phyloP scores from a whole-genome alignment of 2,888 invertebrate genomes.

The Caenorhabditis sp. region DNA sequence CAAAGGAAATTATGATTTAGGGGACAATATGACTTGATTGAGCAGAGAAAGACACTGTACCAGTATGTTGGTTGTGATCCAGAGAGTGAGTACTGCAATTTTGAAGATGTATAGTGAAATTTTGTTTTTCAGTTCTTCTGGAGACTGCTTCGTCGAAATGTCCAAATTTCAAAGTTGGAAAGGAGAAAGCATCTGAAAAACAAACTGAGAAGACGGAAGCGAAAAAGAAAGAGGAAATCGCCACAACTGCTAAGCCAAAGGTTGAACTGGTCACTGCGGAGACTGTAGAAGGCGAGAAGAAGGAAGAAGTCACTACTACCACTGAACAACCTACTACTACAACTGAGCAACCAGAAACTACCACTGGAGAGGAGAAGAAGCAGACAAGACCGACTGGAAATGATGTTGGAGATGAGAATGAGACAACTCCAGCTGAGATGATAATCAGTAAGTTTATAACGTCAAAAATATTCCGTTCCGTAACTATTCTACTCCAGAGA shows the following conservation, averaged over 20 bases:
- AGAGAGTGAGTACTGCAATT: constrained; percentile 72
- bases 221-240: too few species aligned
- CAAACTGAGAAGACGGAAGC: background rate
- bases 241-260: constrained; percentile 44
- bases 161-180: constrained; percentile 50
- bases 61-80: constrained; percentile 79
- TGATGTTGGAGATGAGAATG: constrained; percentile 43
- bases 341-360: constrained; percentile 17
- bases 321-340: constrained; percentile 31
- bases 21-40: constrained; percentile 78
- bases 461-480: too few species aligned
- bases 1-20: too few species aligned
- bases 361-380: constrained; percentile 9
- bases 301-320: constrained; percentile 5
- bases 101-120: background rate
- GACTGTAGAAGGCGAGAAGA: constrained; percentile 45
- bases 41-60: constrained; percentile 73
- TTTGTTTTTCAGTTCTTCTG: constrained; percentile 62
- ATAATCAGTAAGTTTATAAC: constrained; percentile 49
- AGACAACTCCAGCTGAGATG: constrained; percentile 26
- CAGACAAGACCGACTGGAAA: constrained; percentile 33
- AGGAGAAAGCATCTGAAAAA: too few species aligned
- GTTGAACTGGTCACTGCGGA: constrained; percentile 34
- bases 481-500: constrained; percentile 37
- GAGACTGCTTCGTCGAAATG: constrained; percentile 65